Conservation (phyloP, 2,113 vertebrate species). For the Philantomba maxwellii region DNA sequence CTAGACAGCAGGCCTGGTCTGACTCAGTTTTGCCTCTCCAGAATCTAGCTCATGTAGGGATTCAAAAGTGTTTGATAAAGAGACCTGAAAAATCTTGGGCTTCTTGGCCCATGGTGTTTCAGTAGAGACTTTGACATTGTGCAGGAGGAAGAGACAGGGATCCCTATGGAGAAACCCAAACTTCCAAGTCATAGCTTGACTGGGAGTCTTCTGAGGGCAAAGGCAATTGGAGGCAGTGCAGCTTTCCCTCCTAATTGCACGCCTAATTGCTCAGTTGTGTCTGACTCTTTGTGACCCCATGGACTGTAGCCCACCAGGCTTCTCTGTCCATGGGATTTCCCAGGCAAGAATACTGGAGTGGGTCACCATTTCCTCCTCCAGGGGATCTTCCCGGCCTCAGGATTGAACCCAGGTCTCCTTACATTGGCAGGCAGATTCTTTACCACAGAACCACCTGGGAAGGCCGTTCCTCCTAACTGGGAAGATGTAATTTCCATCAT, state of each 20-base stretch:
- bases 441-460: not conserved
- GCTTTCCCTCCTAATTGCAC: not conserved
- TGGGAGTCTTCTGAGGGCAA: not conserved
- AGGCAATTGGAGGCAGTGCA: fast-evolving
- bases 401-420: fast-evolving
- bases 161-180: not conserved
- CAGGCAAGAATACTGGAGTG: not conserved
- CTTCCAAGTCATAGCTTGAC: no score
- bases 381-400: not conserved
- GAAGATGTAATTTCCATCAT: not conserved
- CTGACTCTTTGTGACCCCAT: not conserved
- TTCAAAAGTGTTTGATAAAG: no score
- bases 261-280: fast-evolving
- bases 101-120: not conserved
- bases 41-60: not conserved
- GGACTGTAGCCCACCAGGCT: not conserved
- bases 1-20: not conserved
- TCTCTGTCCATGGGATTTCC: not conserved
- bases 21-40: not conserved
- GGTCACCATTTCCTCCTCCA: not conserved
- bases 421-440: not conserved
- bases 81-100: not conserved
- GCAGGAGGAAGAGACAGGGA: not conserved
- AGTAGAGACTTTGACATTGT: not conserved
- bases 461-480: not conserved